These are phyloP conservation scores for Arenaria interpres DNA, from an alignment of 2,113 vertebrate genomes.

Conservation along the genomic window DNA sequence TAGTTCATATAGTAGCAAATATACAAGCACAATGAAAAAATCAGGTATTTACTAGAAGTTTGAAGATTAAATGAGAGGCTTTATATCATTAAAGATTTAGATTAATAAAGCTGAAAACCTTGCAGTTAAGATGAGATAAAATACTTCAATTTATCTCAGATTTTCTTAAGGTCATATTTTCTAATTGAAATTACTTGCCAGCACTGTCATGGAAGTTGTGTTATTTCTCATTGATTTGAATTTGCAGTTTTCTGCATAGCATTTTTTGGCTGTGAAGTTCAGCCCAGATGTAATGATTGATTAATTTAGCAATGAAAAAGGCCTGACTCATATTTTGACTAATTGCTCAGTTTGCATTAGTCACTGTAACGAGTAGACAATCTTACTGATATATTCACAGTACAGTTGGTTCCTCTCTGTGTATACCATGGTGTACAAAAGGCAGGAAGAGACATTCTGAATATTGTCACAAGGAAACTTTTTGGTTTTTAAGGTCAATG, in stretches of 20 bases:
- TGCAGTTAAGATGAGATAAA: neutral
- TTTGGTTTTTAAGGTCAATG: neutral
- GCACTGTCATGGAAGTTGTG: neutral
- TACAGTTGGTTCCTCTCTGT: neutral
- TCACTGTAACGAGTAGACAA: neutral
- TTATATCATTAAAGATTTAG: neutral
- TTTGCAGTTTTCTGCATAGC: neutral
- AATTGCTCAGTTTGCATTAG: neutral
- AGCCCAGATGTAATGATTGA: neutral
- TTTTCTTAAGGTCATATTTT: constrained; percentile 36
- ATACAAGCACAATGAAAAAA: too few relatives aligned
- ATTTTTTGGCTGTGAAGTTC: constrained; percentile 11
- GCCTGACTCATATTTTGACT: neutral
- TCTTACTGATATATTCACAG: neutral
- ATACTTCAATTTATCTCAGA: neutral
- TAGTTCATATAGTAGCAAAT: neutral
- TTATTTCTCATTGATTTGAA: constrained; percentile 6
- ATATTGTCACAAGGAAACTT: neutral
- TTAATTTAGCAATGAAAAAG: neutral
- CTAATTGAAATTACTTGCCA: constrained; percentile 15
- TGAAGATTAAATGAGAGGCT: neutral
- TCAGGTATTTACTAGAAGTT: neutral
- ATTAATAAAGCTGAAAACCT: neutral
- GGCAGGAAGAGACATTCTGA: neutral
- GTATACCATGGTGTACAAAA: neutral